Evolutionary conservation across 1,140 invertebrate species (phyloP), one percentile per base, ranked within the genome.

Genomic region (Tetramorium parvispinum): DNA sequence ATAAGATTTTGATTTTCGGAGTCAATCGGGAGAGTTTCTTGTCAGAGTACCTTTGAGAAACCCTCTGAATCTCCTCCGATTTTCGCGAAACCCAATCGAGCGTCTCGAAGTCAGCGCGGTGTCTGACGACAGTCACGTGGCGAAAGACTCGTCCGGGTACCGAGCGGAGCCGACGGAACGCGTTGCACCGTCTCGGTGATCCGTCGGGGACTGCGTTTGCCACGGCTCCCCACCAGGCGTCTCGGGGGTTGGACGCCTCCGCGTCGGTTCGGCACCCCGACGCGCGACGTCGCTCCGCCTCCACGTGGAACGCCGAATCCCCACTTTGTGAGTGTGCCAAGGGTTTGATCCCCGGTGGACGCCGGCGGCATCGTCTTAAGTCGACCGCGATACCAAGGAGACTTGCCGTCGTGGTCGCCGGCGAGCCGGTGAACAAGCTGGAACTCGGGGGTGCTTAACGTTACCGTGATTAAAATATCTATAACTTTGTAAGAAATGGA

Each of bases 221-320:
- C 75, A 87, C 79, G 82, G 57, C 81, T 91, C 93, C 93, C 93
- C 93, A 93, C 93, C 88, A 88, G 66, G 73, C 40, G 68, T 79
- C 87, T 89, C 70, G 79, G 90, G 88, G 92, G 93, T 88, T 90
- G 91, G 92, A 92, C 92, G 93, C 85, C 63, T 57, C 83, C 65
- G 85, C 87, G 90, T 89, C 86, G 91, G 86, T 81, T 46, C 65
- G 85, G 71, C 53, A 73, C 40, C 89, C 76, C 92, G 93, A 92
- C 91, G 93, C 93, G 94, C 93, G 91, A 92, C 93, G 88, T 92
- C 89, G 94, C 94, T 94, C 94, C 94, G 94, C 94, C 94, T 94
- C 87, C 91, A 89, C 78, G 88, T 87, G 88, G 61, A 89, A 89
- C 88, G 53, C 88, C 85, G 65, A 83, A 83, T 75, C 79, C 79